Base-by-base conservation (phyloP, 1,140 invertebrate genomes). In the Mesaphorura yosii region DNA sequence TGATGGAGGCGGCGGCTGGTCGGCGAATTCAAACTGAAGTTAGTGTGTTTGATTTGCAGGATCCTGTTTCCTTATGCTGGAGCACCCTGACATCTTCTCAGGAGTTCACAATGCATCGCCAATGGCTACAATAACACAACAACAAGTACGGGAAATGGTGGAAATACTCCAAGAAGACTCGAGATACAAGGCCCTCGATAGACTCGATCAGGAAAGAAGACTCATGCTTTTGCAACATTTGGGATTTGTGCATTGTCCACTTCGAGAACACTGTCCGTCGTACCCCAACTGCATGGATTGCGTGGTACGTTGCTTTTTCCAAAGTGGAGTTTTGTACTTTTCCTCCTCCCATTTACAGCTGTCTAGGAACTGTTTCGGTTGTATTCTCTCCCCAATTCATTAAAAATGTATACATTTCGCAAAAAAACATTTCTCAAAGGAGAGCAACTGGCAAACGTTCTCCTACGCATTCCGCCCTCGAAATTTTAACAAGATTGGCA, bases 191-290 rank as follows among this genome's bases (percentile, higher is more conserved):
- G 82, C 88, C 64, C 74, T 97, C 64, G 88, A 93, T 69, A 76
- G 88, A 57, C 73, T 95, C 64, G 90, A 95, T 72, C 89, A 94
- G 72, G 92, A 96, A 65, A 73, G 93, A 57, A 89, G 91, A 66
- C 72, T 94, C 52, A 89, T 95, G 78, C 73, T 97, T 23, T 87
- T 94, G 57, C 89, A 93, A 68, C 92, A 96, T 72, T 72, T 96
- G 25, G 90, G 91, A 46, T 97, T 96, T 72, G 84, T 97, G 41
- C 91, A 97, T 70, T 91, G 87, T 71, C 90, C 92, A 14, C 87
- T 91, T 65, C 73, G 85, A 28, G 91, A 95, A 68, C 87, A 92
- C 68, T 97, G 93, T 68, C 89, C 88, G 20, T 85, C 86, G 37
- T 87, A 82, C 70, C 79, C 83, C 50, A 84, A 86, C 71, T 96